Evolutionary conservation across 2,888 invertebrate genomes (phyloP).

Genomic region (Drosophila formosana): DNA sequence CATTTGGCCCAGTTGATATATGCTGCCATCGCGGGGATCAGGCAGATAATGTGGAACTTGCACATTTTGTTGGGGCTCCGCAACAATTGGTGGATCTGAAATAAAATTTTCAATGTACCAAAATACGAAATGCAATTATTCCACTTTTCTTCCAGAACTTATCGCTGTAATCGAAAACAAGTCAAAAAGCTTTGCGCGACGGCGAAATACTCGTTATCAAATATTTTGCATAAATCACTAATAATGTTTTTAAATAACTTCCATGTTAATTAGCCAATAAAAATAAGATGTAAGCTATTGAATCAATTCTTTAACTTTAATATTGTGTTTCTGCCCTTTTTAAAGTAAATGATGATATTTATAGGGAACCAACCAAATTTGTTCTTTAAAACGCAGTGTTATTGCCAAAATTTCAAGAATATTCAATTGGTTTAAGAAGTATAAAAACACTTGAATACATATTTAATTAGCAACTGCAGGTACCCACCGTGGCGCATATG

Average conservation of each 20-base stretch:
- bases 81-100: conserved; percentile 94
- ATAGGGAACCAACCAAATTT: neutral
- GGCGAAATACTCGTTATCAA: too few relatives aligned
- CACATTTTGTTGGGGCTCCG: conserved; percentile 87
- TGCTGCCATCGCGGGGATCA: conserved; percentile 97
- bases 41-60: conserved; percentile 94
- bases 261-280: too few relatives aligned
- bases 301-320: too few relatives aligned
- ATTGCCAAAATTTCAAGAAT: conserved; percentile 16
- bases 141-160: neutral
- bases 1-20: conserved; percentile 93
- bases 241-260: too few relatives aligned
- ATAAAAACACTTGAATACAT: conserved; percentile 40
- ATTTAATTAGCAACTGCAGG: conserved; percentile 38
- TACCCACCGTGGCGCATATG: neutral
- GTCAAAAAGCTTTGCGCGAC: too few relatives aligned
- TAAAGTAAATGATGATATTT: neutral
- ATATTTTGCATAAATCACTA: too few relatives aligned
- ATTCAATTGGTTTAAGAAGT: conserved; percentile 23
- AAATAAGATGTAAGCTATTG: too few relatives aligned
- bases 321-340: too few relatives aligned
- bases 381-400: conserved; percentile 1
- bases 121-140: neutral
- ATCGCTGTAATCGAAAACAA: neutral
- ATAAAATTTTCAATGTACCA: conserved; percentile 8